Conservation (phyloP, 2,797 vertebrate species). For the Rhabdophis nuchalis region DNA sequence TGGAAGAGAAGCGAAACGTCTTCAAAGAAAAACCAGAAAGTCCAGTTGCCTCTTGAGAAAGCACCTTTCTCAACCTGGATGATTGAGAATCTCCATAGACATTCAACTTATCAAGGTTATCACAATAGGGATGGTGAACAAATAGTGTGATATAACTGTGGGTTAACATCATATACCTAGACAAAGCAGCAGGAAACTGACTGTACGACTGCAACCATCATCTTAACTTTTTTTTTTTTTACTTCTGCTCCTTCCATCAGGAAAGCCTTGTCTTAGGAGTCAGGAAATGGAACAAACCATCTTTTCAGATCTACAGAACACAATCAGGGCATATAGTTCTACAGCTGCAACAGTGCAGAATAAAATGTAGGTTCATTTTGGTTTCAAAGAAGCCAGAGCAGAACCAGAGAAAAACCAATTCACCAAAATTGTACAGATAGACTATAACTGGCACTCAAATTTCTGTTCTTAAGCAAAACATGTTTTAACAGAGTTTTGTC, state of each 20-base stretch:
- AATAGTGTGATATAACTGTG: neutral
- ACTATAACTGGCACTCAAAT: neutral
- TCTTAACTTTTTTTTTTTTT: neutral
- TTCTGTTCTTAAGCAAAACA: neutral
- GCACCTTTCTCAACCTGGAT: no score
- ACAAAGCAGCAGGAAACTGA: neutral
- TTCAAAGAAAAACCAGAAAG: no score
- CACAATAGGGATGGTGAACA: neutral
- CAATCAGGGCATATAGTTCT: neutral
- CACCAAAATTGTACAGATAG: neutral
- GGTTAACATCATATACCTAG: neutral
- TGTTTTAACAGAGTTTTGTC: no score
- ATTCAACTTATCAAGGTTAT: neutral
- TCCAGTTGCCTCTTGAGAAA: no score
- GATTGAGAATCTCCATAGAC: no score
- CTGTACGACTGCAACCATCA: neutral
- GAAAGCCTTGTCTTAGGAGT: neutral
- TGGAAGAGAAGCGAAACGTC: no score
- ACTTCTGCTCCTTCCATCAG: neutral
- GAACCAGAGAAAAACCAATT: neutral
- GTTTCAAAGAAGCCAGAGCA: neutral
- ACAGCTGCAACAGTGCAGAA: neutral
- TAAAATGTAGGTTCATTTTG: neutral
- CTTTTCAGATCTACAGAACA: neutral
- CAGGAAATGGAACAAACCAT: neutral